phyloP scores from a whole-genome alignment of 2,888 invertebrate species.

The Diaphora mendica region DNA sequence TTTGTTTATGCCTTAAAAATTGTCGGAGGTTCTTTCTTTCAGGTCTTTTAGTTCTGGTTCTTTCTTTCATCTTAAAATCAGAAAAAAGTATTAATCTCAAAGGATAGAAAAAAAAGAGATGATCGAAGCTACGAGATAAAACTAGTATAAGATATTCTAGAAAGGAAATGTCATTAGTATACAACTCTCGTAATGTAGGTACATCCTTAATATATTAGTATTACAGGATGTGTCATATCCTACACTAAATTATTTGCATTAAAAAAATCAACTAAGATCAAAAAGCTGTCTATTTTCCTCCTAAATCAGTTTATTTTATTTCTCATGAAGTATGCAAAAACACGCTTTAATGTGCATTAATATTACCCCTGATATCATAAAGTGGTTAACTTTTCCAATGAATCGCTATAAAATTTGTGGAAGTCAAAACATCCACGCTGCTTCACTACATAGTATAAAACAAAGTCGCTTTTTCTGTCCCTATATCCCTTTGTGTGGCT shows the following conservation, averaged over 20 bases:
- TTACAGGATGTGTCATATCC: background rate
- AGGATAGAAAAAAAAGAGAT: background rate
- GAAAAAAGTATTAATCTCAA: background rate
- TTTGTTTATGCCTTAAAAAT: no score
- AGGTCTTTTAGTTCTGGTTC: no score
- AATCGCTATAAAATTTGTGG: background rate
- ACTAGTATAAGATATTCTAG: background rate
- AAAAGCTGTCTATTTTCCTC: background rate
- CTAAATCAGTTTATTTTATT: background rate
- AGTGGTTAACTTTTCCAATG: background rate
- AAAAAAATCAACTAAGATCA: background rate
- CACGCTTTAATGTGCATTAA: background rate
- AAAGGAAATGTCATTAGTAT: background rate
- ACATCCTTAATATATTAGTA: background rate
- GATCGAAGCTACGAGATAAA: background rate
- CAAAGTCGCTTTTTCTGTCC: no score
- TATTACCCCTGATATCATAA: background rate
- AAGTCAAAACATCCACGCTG: constrained; percentile 7
- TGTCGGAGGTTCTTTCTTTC: no score
- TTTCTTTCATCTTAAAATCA: no score
- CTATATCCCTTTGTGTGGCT: no score
- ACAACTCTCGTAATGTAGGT: background rate
- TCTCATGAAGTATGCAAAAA: background rate
- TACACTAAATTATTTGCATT: background rate
- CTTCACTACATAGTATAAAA: no score